A percentile compares a stretch with the other conserved stretches of the same genome.
Evolutionary conservation across 1,140 invertebrate species (phyloP).

Genomic region (Zaprionus taronus): DNA sequence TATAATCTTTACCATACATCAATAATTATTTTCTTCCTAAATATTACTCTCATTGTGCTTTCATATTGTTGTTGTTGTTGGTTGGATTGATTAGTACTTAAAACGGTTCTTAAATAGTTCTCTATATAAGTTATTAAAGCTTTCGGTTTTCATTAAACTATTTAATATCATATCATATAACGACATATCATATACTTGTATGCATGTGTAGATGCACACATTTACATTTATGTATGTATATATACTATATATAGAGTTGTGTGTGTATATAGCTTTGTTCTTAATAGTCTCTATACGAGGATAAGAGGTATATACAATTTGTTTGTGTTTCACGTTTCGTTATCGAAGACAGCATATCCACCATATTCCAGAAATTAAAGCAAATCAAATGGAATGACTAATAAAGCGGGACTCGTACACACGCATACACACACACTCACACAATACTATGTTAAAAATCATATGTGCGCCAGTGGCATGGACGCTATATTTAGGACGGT

Average conservation of each 20-base stretch:
- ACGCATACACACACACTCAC: not conserved
- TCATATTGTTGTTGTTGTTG: constrained; percentile 29
- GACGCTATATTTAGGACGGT: constrained; percentile 77
- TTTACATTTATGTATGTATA: constrained; percentile 59
- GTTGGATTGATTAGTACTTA: constrained; percentile 70
- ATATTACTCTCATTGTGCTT: constrained; percentile 38
- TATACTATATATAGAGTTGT: constrained; percentile 50
- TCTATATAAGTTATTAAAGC: constrained; percentile 84
- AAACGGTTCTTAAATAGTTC: constrained; percentile 79
- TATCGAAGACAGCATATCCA: constrained; percentile 30
- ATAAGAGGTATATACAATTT: constrained; percentile 77
- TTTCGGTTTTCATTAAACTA: constrained; percentile 84
- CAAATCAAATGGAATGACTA: constrained; percentile 6
- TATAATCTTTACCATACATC: constrained; percentile 22
- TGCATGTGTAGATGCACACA: constrained; percentile 40
- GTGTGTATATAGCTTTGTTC: constrained; percentile 43
- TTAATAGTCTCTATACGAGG: constrained; percentile 65
- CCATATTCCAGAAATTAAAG: constrained; percentile 18
- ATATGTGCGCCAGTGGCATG: constrained; percentile 62
- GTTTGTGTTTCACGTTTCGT: constrained; percentile 7
- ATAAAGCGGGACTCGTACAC: constrained; percentile 1
- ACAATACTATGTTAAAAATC: constrained; percentile 37
- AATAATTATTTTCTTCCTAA: constrained; percentile 31
- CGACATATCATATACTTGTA: constrained; percentile 35
- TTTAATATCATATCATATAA: constrained; percentile 56